Percentiles rank a stretch among this genome's conserved stretches.
Conservation (phyloP, 2,888 invertebrate species). For the Graphium colonna region DNA sequence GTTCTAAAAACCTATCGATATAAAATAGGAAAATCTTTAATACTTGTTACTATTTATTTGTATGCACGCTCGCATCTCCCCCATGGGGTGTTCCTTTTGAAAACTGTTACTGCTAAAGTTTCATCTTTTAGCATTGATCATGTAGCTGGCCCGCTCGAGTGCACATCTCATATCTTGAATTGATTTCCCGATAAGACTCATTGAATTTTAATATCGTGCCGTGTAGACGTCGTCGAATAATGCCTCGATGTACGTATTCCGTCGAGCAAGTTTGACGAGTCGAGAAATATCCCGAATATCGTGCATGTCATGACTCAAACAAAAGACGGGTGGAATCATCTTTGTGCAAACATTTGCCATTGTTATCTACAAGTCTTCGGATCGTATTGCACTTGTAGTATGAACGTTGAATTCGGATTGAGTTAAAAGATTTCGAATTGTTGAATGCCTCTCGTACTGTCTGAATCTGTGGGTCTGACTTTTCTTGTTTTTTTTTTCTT, state of each 20-base stretch:
- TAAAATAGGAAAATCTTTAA: too few relatives aligned
- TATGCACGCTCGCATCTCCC: too few relatives aligned
- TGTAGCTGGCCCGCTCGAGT: slow-evolving; percentile 1
- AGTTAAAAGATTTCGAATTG: slow-evolving; percentile 11
- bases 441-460: too few relatives aligned
- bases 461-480: too few relatives aligned
- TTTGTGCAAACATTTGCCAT: slow-evolving; percentile 25
- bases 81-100: too few relatives aligned
- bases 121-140: slow-evolving; percentile 8
- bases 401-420: slow-evolving; percentile 15
- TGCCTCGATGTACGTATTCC: slow-evolving; percentile 16
- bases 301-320: slow-evolving; percentile 25
- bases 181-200: slow-evolving; percentile 6
- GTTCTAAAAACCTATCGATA: too few relatives aligned
- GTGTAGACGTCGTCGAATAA: slow-evolving; percentile 8
- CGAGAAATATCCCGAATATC: slow-evolving; percentile 17
- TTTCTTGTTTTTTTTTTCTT: too few relatives aligned
- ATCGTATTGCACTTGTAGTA: slow-evolving; percentile 1
- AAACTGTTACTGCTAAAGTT: background rate
- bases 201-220: slow-evolving; percentile 20
- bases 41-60: too few relatives aligned
- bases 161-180: slow-evolving; percentile 14
- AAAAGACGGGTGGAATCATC: slow-evolving; percentile 19
- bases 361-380: slow-evolving; percentile 22
- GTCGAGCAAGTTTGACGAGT: slow-evolving; percentile 15